These are phyloP conservation scores for Conchocele bisecta DNA, from an alignment of 2,888 invertebrate species.

Conservation along the genomic window DNA sequence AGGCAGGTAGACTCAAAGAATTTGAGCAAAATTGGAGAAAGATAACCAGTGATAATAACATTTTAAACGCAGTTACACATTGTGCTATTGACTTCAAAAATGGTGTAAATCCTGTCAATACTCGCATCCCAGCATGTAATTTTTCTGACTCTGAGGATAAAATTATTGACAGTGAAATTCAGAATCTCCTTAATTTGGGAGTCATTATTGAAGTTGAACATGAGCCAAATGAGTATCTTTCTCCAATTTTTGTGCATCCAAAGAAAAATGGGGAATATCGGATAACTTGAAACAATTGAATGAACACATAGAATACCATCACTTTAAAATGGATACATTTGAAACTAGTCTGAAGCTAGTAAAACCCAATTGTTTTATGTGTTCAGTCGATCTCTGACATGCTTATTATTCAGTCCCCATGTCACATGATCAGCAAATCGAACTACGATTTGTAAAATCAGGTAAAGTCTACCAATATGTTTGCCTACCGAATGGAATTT, in stretches of 20 bases:
- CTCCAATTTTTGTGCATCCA: no score
- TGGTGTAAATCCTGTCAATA: background rate
- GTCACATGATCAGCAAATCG: slow-evolving; percentile 20
- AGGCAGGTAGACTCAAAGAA: slow-evolving; percentile 24
- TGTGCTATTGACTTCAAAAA: slow-evolving; percentile 13
- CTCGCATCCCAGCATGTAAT: background rate
- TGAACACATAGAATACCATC: no score
- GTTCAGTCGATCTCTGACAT: no score
- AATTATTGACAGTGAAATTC: slow-evolving; percentile 30
- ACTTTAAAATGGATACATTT: no score
- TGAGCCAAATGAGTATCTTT: slow-evolving; percentile 28
- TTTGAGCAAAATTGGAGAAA: slow-evolving; percentile 42
- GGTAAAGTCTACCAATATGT: slow-evolving; percentile 31
- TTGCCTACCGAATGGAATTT: slow-evolving; percentile 51
- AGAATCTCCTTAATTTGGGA: slow-evolving; percentile 18
- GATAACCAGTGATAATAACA: slow-evolving; percentile 28
- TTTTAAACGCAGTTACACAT: slow-evolving; percentile 22
- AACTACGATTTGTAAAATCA: slow-evolving; percentile 30
- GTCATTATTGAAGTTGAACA: slow-evolving; percentile 17
- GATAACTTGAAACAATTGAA: no score
- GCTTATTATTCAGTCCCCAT: no score
- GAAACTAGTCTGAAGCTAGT: no score
- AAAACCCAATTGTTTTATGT: no score
- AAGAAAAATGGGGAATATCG: no score
- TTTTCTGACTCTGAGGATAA: slow-evolving; percentile 1